phyloP scores from a whole-genome alignment of 2,797 vertebrate genomes.

The Scyliorhinus canicula region DNA sequence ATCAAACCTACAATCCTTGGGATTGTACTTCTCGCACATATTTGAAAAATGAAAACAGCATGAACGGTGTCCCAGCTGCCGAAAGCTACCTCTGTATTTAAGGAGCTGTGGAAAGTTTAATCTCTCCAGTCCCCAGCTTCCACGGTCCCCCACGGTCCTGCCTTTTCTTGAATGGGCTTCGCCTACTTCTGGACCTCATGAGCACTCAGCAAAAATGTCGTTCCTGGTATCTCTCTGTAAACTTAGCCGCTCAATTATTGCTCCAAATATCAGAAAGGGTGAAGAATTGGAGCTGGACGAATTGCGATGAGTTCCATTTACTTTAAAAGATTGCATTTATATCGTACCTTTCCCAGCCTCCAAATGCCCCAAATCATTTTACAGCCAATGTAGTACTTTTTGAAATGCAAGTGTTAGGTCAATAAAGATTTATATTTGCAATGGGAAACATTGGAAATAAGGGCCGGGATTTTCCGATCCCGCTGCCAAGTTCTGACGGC shows the following conservation, averaged over 20 bases:
- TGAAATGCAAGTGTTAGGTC: too few relatives aligned
- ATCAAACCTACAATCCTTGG: neutral
- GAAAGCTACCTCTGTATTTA: neutral
- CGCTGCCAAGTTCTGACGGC: too few relatives aligned
- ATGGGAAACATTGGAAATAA: too few relatives aligned
- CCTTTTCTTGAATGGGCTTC: neutral
- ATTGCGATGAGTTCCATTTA: too few relatives aligned
- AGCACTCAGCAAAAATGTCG: neutral
- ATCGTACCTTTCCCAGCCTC: too few relatives aligned
- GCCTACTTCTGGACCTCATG: neutral
- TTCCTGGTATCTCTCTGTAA: neutral
- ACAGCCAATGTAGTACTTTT: too few relatives aligned
- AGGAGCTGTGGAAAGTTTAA: neutral
- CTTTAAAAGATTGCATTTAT: too few relatives aligned
- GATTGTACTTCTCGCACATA: neutral
- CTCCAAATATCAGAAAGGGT: neutral
- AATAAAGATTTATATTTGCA: too few relatives aligned
- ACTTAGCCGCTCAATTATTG: neutral
- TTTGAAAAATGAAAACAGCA: neutral
- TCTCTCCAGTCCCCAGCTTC: neutral
- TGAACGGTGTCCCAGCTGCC: neutral
- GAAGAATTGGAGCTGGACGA: neutral
- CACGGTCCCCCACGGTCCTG: neutral
- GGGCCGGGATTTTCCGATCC: too few relatives aligned
- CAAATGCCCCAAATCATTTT: too few relatives aligned